phyloP scores from a whole-genome alignment of 2,113 vertebrate genomes.

The Zosterops pallidus region DNA sequence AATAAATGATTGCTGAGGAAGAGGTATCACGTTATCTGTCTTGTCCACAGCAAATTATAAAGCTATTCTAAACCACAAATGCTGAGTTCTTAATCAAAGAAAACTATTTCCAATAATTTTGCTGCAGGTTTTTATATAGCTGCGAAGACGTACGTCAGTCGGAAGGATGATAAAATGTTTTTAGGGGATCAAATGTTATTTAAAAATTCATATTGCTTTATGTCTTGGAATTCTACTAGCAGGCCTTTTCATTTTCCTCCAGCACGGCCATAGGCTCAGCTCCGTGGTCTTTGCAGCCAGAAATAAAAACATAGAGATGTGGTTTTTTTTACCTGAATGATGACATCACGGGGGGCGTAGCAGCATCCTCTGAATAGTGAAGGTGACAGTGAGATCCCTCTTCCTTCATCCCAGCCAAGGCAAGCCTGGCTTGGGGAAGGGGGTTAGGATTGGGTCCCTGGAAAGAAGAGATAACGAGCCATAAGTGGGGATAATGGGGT shows the following conservation, averaged over 20 bases:
- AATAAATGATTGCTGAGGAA: slow-evolving; percentile 2
- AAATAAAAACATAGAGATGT: not conserved
- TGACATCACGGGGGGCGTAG: not conserved
- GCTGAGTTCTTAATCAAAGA: slow-evolving; percentile 37
- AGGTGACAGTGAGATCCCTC: not conserved
- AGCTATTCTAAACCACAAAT: slow-evolving; percentile 31
- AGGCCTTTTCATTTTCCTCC: slow-evolving; percentile 64
- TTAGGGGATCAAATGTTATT: slow-evolving; percentile 34
- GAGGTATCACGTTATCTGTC: not conserved
- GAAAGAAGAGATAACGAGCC: slow-evolving; percentile 21
- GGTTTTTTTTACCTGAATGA: not conserved
- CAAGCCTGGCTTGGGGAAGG: not conserved
- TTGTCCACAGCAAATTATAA: slow-evolving; percentile 15
- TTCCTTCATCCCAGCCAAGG: not conserved
- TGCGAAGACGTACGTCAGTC: not conserved
- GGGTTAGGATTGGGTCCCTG: not conserved
- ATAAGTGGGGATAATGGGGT: not conserved
- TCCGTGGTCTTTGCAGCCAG: not conserved
- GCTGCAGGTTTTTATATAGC: not conserved
- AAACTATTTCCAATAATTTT: slow-evolving; percentile 42
- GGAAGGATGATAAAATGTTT: slow-evolving; percentile 13
- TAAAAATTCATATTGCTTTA: slow-evolving; percentile 51
- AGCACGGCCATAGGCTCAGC: slow-evolving; percentile 7
- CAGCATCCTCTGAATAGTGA: not conserved
- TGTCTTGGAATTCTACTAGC: slow-evolving; percentile 53